phyloP scores from a whole-genome alignment of 2,888 invertebrate genomes.

The Cerceris ruficornis region DNA sequence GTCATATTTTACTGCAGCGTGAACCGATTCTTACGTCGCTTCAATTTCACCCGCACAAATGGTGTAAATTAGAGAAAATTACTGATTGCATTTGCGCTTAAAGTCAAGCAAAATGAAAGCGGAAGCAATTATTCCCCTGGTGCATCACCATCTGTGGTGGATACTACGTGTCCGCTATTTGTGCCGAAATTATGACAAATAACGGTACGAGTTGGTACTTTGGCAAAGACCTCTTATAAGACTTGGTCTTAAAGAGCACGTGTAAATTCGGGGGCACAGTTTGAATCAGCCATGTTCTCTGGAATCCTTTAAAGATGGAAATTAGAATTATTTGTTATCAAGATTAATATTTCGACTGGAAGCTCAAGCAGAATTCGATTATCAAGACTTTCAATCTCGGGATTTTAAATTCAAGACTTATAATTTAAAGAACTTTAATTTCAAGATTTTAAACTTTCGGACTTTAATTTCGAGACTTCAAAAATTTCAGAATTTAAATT shows the following conservation, averaged over 20 bases:
- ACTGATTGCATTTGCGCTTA: conserved; percentile 9
- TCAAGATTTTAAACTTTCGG: too few species aligned
- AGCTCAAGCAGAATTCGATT: too few species aligned
- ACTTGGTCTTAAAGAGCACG: not conserved
- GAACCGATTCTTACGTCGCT: not conserved
- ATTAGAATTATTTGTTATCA: too few species aligned
- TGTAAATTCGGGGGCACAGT: not conserved
- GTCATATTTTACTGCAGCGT: not conserved
- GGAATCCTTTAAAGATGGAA: not conserved
- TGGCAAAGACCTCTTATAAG: not conserved
- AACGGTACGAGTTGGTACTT: conserved; percentile 42
- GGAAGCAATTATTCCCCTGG: conserved; percentile 10
- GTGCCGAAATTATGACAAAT: conserved; percentile 44
- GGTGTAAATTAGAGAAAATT: not conserved
- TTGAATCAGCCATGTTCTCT: not conserved
- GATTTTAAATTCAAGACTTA: too few species aligned
- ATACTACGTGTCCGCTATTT: conserved; percentile 20
- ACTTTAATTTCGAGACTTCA: too few species aligned
- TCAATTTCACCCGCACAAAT: not conserved
- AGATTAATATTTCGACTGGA: too few species aligned
- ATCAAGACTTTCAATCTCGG: too few species aligned
- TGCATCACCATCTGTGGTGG: not conserved
- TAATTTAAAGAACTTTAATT: too few species aligned
- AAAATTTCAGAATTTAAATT: too few species aligned
- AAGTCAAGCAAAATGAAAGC: conserved; percentile 8